Conservation (phyloP, 2,797 vertebrate genomes). For the Sebastes taczanowskii region DNA sequence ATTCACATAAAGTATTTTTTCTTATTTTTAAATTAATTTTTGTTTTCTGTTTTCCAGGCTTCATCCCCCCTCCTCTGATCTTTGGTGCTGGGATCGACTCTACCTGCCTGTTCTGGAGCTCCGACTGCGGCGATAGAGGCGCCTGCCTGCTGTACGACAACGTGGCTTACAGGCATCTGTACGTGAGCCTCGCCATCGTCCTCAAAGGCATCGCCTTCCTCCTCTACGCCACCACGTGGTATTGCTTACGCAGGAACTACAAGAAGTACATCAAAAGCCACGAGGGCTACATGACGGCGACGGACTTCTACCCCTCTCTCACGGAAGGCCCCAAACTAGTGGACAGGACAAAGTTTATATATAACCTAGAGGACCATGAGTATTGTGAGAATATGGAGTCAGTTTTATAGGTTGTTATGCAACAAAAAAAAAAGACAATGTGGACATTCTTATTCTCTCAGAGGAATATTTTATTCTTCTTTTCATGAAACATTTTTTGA, state of each 20-base stretch:
- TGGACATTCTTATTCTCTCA: constrained; percentile 44
- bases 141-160: constrained; percentile 96
- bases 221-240: constrained; percentile 95
- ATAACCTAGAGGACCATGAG: constrained; percentile 97
- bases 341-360: constrained; percentile 98
- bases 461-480: constrained; percentile 51
- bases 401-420: constrained; percentile 88
- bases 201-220: constrained; percentile 95
- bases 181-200: constrained; percentile 95
- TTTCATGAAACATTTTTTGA: constrained; percentile 57
- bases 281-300: constrained; percentile 89
- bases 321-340: constrained; percentile 85
- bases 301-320: constrained; percentile 95
- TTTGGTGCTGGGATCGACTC: constrained; percentile 98
- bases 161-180: constrained; percentile 91
- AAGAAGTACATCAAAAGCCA: constrained; percentile 95
- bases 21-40: not conserved
- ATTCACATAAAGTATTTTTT: not conserved
- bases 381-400: constrained; percentile 99
- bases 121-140: constrained; percentile 91
- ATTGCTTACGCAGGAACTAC: constrained; percentile 95
- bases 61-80: constrained; percentile 97
- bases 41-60: constrained; percentile 81
- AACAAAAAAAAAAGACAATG: constrained; percentile 24
- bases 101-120: constrained; percentile 98